Evolutionary conservation across 2,888 invertebrate genomes (phyloP).

Genomic region (Microlaimidae sp.): DNA sequence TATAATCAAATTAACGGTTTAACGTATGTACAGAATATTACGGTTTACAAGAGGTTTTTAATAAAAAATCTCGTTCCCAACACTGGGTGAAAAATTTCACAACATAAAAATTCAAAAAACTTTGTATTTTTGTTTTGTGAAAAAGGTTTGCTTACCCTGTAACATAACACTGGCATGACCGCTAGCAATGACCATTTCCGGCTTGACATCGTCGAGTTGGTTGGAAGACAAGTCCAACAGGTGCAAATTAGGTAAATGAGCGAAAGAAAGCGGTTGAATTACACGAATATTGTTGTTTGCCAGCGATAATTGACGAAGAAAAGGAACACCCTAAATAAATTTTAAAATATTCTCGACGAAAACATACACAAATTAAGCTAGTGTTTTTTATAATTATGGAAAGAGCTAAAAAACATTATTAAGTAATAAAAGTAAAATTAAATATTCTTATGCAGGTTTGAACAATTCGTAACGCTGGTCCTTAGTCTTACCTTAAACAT

Average conservation of each 20-base stretch:
- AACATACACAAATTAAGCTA: no score
- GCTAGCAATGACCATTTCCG: constrained; percentile 25
- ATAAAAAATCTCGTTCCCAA: no score
- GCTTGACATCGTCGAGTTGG: constrained; percentile 24
- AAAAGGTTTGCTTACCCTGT: constrained; percentile 28
- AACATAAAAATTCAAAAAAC: no score
- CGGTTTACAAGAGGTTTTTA: background rate
- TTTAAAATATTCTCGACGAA: no score
- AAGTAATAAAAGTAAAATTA: no score
- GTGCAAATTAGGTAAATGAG: constrained; percentile 69
- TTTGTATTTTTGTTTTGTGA: no score
- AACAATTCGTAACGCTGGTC: no score
- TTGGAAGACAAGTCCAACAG: constrained; percentile 75
- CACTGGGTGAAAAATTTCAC: no score
- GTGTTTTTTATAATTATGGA: no score
- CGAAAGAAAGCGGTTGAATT: constrained; percentile 43
- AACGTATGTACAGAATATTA: background rate
- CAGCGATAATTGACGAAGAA: constrained; percentile 32
- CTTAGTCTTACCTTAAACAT: no score
- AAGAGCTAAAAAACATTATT: no score
- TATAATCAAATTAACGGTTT: constrained; percentile 16
- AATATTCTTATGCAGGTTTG: no score
- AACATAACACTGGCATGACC: constrained; percentile 29
- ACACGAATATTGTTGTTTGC: constrained; percentile 32
- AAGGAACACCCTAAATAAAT: constrained; percentile 32